Conservation (phyloP, 2,888 invertebrate genomes). For the Troilus luridus region DNA sequence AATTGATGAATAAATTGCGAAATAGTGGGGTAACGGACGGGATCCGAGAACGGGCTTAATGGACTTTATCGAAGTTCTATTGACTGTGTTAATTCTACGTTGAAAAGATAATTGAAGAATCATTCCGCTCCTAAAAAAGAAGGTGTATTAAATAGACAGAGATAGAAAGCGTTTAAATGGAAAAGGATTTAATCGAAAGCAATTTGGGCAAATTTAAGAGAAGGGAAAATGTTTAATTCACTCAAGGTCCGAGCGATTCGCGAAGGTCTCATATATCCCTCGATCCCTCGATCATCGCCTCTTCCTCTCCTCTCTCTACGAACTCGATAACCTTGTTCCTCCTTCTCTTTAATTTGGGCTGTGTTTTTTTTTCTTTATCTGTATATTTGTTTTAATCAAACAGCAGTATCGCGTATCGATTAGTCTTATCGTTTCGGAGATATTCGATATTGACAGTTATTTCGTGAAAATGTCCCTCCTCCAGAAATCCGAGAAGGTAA, state of each 20-base stretch:
- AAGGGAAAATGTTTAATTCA: conserved; percentile 2
- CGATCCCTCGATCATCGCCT: background rate
- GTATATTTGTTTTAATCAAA: too few relatives aligned
- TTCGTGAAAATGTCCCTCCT: too few relatives aligned
- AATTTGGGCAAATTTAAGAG: conserved; percentile 13
- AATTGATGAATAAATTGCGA: background rate
- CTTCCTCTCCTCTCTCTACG: background rate
- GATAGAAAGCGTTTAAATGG: background rate
- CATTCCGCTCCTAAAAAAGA: background rate
- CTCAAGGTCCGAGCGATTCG: background rate
- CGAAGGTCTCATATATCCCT: background rate
- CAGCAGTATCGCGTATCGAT: too few relatives aligned
- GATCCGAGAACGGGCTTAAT: background rate
- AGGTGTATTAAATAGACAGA: conserved; percentile 11
- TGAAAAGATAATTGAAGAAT: conserved; percentile 38
- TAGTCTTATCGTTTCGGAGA: too few relatives aligned
- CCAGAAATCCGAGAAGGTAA: too few relatives aligned
- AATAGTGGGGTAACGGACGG: background rate
- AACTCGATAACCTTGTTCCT: background rate
- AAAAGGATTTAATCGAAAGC: conserved; percentile 28
- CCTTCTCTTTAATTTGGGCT: background rate
- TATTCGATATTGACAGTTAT: too few relatives aligned
- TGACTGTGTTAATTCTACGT: conserved; percentile 14
- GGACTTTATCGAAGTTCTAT: conserved; percentile 24
- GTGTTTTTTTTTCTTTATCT: too few relatives aligned